Base-by-base conservation (phyloP, 2,797 vertebrate genomes). In the Botia kubotai region DNA sequence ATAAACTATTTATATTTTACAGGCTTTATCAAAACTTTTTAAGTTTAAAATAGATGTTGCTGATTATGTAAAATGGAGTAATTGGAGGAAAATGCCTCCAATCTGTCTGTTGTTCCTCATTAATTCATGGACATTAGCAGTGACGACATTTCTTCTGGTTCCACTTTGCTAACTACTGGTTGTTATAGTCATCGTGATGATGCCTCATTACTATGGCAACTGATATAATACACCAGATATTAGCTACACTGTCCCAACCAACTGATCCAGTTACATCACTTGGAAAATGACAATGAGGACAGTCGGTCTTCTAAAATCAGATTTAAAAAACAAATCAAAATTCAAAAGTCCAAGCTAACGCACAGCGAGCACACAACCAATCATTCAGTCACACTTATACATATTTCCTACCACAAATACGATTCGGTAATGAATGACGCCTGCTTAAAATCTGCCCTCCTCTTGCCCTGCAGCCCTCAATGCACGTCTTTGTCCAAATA, bases 401-500 rank as follows among this genome's bases (percentile, higher is more conserved):
- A 65, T 53, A 72, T 73, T 67, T 67, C 36, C 52, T 46, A 67
- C 50, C 21, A 67, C 58, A 16, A 48, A 73, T 66, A 14, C 52
- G 23, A 16, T 73, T 12, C 5, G 21, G 52, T 43, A 39, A 67
- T 79, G 66, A 69, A 75, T 62, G 62, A 53, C 33, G 66, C 77
- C 72, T 72, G 12, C 81, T 80, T 39, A 48, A 63, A 77, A n/a
- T 14, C 53, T 73, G 33, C 76, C 67, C 83, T 75, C 65, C 82
- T 62, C 57, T 77, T 26, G 19, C 67, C 69, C 83, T 58, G 72
- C 60, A 29, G 21, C 39, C 79, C 72, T 81, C 77, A 94, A 93
- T 92, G 89, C 83, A 78, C 83, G 83, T 87, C 91, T 92, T 93
- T 94, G 92, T 93, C 67, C 23, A 26, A 66, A 90, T 89, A 87